These are phyloP conservation scores for Madoqua kirkii DNA, from an alignment of 2,113 vertebrate species.

Conservation along the genomic window DNA sequence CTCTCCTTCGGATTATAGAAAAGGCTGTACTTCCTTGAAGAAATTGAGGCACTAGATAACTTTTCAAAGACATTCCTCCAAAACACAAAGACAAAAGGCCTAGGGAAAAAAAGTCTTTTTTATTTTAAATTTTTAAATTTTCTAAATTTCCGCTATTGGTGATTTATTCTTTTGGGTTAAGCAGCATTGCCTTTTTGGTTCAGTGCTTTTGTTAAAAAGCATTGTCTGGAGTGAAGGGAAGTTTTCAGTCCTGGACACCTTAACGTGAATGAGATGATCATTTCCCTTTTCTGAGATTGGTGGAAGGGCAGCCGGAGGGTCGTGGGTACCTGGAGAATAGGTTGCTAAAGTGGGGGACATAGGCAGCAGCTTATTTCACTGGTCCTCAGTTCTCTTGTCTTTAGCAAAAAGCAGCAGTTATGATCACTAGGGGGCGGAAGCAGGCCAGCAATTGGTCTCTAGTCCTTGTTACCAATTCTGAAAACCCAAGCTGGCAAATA, in stretches of 20 bases:
- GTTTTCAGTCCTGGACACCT: background rate
- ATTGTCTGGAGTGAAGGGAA: background rate
- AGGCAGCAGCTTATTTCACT: background rate
- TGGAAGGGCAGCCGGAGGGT: background rate
- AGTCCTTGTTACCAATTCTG: conserved; percentile 21
- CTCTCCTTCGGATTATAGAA: background rate
- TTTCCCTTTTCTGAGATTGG: background rate
- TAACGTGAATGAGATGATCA: background rate
- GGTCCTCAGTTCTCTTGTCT: background rate
- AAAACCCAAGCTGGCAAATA: conserved; percentile 33
- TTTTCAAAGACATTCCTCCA: background rate
- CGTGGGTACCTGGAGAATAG: background rate
- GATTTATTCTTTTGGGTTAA: background rate
- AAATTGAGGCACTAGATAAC: background rate
- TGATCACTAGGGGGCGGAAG: conserved; percentile 78
- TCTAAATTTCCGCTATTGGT: background rate
- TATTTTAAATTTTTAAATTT: background rate
- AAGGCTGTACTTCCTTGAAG: background rate
- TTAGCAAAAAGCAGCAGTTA: background rate
- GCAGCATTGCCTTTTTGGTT: background rate
- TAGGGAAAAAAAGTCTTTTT: background rate
- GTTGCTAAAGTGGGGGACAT: background rate
- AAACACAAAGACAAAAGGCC: background rate
- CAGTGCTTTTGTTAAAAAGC: background rate
- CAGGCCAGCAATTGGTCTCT: conserved; percentile 65